phyloP scores from a whole-genome alignment of 35 echinoderm and acorn worm genomes.

The Chiridota heheva region DNA sequence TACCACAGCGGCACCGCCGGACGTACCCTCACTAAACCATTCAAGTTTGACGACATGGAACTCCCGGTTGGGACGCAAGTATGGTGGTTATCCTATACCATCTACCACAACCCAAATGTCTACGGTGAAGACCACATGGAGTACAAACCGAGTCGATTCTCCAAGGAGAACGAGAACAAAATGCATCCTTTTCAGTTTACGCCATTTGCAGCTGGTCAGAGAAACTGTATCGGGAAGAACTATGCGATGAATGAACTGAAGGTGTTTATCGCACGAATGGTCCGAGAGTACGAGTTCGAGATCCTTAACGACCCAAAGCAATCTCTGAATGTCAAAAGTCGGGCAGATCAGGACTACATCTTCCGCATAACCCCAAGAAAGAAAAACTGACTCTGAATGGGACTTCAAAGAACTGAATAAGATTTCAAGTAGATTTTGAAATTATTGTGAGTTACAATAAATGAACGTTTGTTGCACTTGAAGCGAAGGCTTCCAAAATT shows the following conservation, averaged over 20 bases:
- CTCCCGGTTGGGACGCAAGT: constrained; percentile 4
- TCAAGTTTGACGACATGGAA: neutral
- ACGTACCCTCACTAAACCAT: constrained; percentile 7
- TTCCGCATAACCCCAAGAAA: no score
- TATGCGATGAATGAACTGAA: constrained; percentile 54
- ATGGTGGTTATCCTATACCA: neutral
- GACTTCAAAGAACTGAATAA: no score
- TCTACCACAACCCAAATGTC: constrained; percentile 30
- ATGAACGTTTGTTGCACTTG: no score
- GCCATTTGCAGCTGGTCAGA: constrained; percentile 42
- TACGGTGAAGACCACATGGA: constrained; percentile 35
- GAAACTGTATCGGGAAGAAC: no score
- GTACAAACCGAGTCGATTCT: constrained; percentile 47
- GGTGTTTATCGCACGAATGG: neutral
- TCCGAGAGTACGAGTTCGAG: no score
- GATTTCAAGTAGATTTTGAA: no score
- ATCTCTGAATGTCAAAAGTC: no score
- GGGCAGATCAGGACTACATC: no score
- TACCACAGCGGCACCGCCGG: neutral
- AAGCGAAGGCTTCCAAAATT: no score
- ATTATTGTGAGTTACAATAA: no score
- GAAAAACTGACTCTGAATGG: no score
- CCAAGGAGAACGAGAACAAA: constrained; percentile 22
- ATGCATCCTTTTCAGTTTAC: constrained; percentile 22
- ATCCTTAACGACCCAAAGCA: no score